Evolutionary conservation across 2,113 vertebrate genomes (phyloP).

Genomic region (Entelurus aequoreus): DNA sequence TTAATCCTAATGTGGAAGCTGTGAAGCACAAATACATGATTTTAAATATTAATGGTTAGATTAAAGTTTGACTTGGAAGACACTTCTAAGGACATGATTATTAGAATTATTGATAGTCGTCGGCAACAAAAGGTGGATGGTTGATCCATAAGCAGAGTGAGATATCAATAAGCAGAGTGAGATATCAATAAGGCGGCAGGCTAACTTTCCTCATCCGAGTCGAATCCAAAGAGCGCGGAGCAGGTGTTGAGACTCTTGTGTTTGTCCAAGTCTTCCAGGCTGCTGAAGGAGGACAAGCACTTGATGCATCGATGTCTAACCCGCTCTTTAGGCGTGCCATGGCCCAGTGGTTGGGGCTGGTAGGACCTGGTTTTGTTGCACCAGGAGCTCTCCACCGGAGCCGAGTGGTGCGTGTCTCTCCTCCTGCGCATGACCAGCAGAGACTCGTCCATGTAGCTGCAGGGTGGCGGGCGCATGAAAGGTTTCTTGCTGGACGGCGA

Average conservation of each 20-base stretch:
- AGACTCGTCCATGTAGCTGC: conserved; percentile 89
- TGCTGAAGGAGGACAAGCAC: conserved; percentile 88
- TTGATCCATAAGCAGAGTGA: no score
- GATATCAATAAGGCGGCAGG: conserved; percentile 17
- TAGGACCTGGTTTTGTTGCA: no score
- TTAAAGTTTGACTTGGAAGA: not conserved
- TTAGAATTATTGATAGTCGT: no score
- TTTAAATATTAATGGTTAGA: not conserved
- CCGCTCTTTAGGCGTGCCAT: conserved; percentile 11
- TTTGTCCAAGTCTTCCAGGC: conserved; percentile 82
- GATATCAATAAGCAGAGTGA: not conserved
- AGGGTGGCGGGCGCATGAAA: conserved; percentile 83
- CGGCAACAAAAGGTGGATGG: no score
- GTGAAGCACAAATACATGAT: not conserved
- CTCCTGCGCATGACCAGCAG: conserved; percentile 96
- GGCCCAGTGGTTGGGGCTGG: no score
- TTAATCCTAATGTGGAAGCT: not conserved
- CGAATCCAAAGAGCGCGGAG: conserved; percentile 93
- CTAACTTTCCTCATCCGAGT: conserved; percentile 98
- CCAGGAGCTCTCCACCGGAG: not conserved
- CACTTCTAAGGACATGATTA: no score
- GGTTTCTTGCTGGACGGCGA: conserved; percentile 59
- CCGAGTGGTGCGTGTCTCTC: conserved; percentile 70
- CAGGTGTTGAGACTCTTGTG: conserved; percentile 91
- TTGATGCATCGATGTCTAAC: conserved; percentile 84